Evolutionary conservation across 2,797 vertebrate genomes (phyloP), one percentile per base, ranked within the genome.

Genomic region (Brachyrhaphis roseni): DNA sequence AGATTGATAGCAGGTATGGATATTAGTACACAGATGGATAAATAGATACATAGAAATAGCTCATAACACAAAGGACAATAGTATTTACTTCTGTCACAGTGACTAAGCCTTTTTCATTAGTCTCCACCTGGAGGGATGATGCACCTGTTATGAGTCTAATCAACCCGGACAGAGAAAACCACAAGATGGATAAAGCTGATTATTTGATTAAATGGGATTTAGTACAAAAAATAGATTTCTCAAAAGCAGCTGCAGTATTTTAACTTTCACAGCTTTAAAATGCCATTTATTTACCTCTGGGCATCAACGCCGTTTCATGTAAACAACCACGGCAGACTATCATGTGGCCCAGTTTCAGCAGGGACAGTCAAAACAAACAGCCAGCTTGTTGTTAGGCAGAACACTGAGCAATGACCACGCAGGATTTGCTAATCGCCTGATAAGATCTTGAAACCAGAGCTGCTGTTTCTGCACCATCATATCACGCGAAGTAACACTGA

Each of bases 401-500:
- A 55, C 84, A 76, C 80, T 70, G 81, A 88, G 85, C 57, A 80
- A 80, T 88, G 87, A 81, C 82, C 76, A 82, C 4, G 62, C 79
- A 90, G 81, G 86, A 88, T 87, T 86, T 86, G 84, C 78, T 87
- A 83, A 92, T 92, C 86, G 78, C 86, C 82, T 80, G 90, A 93
- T 90, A 85, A 91, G 86, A 82, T 87, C 51, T 39, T 64, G 92
- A 81, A 91, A 95, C 88, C 55, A 77, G 93, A 95, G 87, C 73
- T 34, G 4, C 34, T 59, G 72, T 74, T 77, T 85, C 64, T 81
- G 74, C 74, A 82, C 47, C 71, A 55, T 84, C 75, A 57, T 10
- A 76, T 66, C 76, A 68, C 28, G 73, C 53, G 66, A 36, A 77
- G 76, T 62, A 47, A 43, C 10, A 41, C 79, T 72, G 45, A 41